Evolutionary conservation across 2,888 invertebrate species (phyloP), one percentile per base, ranked within the genome.

Genomic region (Pseudococcus longispinus): DNA sequence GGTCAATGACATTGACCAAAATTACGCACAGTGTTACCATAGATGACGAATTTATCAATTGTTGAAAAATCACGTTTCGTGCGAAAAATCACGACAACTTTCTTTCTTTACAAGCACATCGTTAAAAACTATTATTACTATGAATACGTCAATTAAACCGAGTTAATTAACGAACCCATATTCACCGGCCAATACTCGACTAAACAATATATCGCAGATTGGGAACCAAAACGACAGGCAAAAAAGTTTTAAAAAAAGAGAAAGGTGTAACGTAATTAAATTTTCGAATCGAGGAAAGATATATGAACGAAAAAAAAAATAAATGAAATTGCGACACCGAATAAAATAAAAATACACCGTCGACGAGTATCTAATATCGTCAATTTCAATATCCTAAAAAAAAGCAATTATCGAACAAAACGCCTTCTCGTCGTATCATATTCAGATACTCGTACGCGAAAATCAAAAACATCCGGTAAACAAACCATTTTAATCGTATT

Each of bases 391-490:
- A 29, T 0, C n/a, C 32, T 18, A 18, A 9, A 9, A 32, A 20
- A 42, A 42, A 70, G 32, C 20, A 80, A 77, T 77, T 77, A 32
- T 18, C 18, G 77, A 42, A 80, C 42, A 42, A 70, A 42, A 80
- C 42, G 77, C 77, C 42, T 80, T 18, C 18, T 80, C 42, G 37
- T 74, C 13, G 15, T 32, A 74, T 74, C 74, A 74, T 5, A 32
- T 18, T 32, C 26, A 26, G 18, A 23, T 18, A 5, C 55, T 55
- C 55, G 60, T 26, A 8, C 77, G 77, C 77, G 77, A 80, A 80
- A 80, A 80, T 80, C 77, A 42, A 80, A 80, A 80, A 80, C 77
- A 80, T 80, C 77, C 77, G 77, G 77, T 80, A 80, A 80, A 80
- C 42, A 80, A 80, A 80, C 29, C 77, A 80, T 80, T 80, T 80